Evolutionary conservation across 1,140 invertebrate genomes (phyloP).

Genomic region (Dysdera silvatica): DNA sequence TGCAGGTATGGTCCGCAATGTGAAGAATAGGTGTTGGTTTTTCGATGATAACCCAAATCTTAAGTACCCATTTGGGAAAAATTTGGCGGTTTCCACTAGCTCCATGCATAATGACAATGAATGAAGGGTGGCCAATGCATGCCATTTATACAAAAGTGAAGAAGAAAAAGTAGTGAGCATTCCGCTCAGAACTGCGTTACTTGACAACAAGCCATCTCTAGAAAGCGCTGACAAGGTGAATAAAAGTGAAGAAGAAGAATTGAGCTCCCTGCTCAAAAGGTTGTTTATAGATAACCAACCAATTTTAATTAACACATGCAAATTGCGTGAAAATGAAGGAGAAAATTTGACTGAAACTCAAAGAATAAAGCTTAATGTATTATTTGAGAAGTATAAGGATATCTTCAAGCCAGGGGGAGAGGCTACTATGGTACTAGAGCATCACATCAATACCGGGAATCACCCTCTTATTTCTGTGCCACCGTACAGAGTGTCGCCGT

Average conservation of each 20-base stretch:
- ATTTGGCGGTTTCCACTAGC: background rate
- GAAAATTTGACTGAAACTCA: background rate
- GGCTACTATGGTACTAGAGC: background rate
- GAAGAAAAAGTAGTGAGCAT: too few relatives aligned
- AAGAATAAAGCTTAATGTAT: background rate
- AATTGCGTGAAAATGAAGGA: background rate
- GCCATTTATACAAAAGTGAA: too few relatives aligned
- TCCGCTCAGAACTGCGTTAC: too few relatives aligned
- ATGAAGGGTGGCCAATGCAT: too few relatives aligned
- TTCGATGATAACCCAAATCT: background rate
- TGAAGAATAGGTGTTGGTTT: background rate
- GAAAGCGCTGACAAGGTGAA: too few relatives aligned
- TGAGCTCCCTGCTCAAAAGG: too few relatives aligned
- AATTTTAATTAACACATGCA: background rate
- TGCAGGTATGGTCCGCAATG: background rate
- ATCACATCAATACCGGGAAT: background rate
- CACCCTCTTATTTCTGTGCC: background rate
- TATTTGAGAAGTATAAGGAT: background rate
- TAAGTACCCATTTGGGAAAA: background rate
- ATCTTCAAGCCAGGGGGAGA: background rate
- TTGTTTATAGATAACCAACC: background rate
- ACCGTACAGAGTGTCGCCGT: background rate
- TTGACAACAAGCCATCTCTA: too few relatives aligned
- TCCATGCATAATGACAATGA: too few relatives aligned
- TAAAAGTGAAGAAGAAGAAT: too few relatives aligned